Evolutionary conservation across 2,888 invertebrate species (phyloP).

Genomic region (Teleogryllus oceanicus): DNA sequence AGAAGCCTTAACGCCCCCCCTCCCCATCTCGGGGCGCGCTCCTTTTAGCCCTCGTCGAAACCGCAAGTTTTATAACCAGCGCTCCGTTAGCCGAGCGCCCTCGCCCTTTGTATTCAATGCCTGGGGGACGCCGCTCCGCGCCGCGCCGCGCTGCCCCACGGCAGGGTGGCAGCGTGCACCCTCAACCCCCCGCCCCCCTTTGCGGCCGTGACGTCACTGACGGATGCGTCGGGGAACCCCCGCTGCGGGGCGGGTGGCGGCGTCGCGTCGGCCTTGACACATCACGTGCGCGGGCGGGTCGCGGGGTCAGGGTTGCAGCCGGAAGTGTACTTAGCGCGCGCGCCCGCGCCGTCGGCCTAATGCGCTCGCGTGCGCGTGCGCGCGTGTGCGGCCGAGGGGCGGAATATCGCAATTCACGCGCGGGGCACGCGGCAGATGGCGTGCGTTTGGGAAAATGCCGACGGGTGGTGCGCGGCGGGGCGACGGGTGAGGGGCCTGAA

Average conservation of each 20-base stretch:
- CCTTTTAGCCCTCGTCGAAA: slow-evolving; percentile 18
- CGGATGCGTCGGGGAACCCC: not conserved
- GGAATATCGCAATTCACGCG: no score
- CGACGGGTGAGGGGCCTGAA: no score
- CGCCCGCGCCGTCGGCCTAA: not conserved
- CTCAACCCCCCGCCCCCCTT: not conserved
- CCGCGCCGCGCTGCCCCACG: no score
- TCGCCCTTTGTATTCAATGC: slow-evolving; percentile 18
- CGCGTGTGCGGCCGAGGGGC: no score
- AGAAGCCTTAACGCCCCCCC: not conserved
- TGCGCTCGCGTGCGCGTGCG: no score
- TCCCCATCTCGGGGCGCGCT: not conserved
- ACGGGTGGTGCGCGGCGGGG: no score
- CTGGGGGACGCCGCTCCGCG: not conserved
- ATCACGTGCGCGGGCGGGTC: not conserved
- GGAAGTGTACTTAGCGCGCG: slow-evolving; percentile 6
- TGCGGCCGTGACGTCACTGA: not conserved
- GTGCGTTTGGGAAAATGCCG: no score
- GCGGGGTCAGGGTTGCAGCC: not conserved
- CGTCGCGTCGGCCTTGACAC: slow-evolving; percentile 11
- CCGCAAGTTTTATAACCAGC: slow-evolving; percentile 18
- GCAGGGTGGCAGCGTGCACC: not conserved
- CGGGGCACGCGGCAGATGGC: no score
- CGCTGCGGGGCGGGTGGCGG: not conserved
- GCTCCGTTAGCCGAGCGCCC: not conserved